These are phyloP conservation scores for Brachionus koreanus DNA, from an alignment of 1,140 invertebrate genomes.

Conservation along the genomic window DNA sequence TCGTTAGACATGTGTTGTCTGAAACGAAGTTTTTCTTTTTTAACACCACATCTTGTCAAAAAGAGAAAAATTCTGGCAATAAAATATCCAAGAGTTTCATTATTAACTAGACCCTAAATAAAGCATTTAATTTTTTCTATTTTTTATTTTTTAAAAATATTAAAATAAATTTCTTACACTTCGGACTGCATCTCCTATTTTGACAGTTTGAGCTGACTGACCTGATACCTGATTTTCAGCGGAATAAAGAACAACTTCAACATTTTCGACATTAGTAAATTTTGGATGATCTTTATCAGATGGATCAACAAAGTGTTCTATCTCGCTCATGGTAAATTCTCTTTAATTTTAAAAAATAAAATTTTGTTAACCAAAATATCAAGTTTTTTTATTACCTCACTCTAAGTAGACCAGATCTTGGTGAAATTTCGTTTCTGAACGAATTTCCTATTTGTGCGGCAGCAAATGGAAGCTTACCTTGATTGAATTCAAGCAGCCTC, in stretches of 20 bases:
- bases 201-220: slow-evolving; percentile 51
- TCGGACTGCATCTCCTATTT: slow-evolving; percentile 57
- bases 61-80: slow-evolving; percentile 91
- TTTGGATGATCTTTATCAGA: slow-evolving; percentile 80
- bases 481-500: slow-evolving; percentile 90
- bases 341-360: slow-evolving; percentile 46
- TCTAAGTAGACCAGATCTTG: slow-evolving; percentile 87
- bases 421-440: slow-evolving; percentile 99
- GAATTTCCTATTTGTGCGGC: slow-evolving; percentile 95
- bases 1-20: slow-evolving; percentile 97
- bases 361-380: not conserved
- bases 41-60: slow-evolving; percentile 79
- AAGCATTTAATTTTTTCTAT: not conserved
- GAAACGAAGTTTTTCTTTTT: slow-evolving; percentile 79
- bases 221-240: slow-evolving; percentile 88
- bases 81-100: slow-evolving; percentile 95
- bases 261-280: slow-evolving; percentile 72
- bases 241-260: slow-evolving; percentile 77
- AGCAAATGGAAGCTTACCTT: slow-evolving; percentile 91
- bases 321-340: slow-evolving; percentile 99
- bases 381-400: slow-evolving; percentile 64
- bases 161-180: slow-evolving; percentile 52
- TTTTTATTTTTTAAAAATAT: not conserved
- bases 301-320: slow-evolving; percentile 98
- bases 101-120: slow-evolving; percentile 71